Conservation (phyloP, 2,113 vertebrate genomes). For the Dasypus novemcinctus region DNA sequence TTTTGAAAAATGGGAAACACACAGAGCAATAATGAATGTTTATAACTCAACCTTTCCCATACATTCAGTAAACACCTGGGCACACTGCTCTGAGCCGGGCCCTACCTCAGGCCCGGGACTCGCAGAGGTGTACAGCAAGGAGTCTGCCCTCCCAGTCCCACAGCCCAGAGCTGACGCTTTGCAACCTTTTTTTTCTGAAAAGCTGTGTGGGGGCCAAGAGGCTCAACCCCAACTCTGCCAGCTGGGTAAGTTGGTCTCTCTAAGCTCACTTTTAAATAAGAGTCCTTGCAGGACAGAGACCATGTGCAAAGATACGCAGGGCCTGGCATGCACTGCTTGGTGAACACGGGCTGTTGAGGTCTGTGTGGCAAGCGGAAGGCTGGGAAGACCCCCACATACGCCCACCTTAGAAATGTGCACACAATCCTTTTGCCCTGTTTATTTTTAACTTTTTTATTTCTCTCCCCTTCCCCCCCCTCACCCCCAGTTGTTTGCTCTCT, state of each 20-base stretch:
- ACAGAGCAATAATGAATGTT: neutral
- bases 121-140: too few relatives aligned
- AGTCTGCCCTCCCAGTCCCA: neutral
- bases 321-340: neutral
- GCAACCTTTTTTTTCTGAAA: neutral
- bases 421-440: neutral
- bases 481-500: too few relatives aligned
- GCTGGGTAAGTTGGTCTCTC: neutral
- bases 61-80: fast-evolving
- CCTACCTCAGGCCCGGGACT: neutral
- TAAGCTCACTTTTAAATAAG: neutral
- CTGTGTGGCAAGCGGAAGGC: neutral
- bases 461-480: too few relatives aligned
- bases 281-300: neutral
- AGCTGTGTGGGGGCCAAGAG: neutral
- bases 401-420: neutral
- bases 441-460: constrained; percentile 2
- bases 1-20: neutral
- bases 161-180: neutral
- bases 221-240: neutral
- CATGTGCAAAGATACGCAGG: neutral
- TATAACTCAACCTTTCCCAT: neutral
- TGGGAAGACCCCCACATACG: neutral
- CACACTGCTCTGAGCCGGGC: neutral
- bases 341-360: neutral